These are phyloP conservation scores for Pterostichus madidus DNA, from an alignment of 2,888 invertebrate genomes.

Conservation along the genomic window DNA sequence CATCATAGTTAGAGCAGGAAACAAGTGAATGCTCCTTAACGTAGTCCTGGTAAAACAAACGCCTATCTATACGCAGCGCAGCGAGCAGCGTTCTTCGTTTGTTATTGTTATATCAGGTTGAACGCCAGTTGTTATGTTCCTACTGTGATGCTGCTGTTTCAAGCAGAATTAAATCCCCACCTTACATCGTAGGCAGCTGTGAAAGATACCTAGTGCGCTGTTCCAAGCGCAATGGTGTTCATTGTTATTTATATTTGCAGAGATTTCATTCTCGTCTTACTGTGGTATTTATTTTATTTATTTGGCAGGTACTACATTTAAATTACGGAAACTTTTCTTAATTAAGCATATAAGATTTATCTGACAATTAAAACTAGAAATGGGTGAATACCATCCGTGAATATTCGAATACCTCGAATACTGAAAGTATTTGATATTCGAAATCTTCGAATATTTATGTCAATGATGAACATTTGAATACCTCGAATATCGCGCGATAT, in stretches of 20 bases:
- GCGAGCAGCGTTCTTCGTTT: slow-evolving; percentile 7
- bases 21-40: slow-evolving; percentile 24
- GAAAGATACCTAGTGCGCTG: slow-evolving; percentile 14
- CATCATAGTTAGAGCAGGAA: slow-evolving; percentile 29
- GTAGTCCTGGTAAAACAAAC: slow-evolving; percentile 47
- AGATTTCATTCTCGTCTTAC: neutral
- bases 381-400: no score
- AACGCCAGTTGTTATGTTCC: slow-evolving; percentile 1
- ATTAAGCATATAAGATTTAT: no score
- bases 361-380: no score
- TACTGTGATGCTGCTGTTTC: slow-evolving; percentile 23
- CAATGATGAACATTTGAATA: no score
- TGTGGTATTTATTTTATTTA: no score
- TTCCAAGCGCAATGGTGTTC: neutral
- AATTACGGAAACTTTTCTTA: no score
- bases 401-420: no score
- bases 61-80: slow-evolving; percentile 19
- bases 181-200: neutral
- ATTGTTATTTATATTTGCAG: slow-evolving; percentile 27
- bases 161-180: slow-evolving; percentile 24
- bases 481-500: no score
- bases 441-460: no score
- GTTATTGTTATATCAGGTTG: slow-evolving; percentile 51
- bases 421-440: no score
- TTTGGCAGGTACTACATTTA: no score